Evolutionary conservation across 2,888 invertebrate species (phyloP).

Genomic region (Leptinotarsa peninsularis): DNA sequence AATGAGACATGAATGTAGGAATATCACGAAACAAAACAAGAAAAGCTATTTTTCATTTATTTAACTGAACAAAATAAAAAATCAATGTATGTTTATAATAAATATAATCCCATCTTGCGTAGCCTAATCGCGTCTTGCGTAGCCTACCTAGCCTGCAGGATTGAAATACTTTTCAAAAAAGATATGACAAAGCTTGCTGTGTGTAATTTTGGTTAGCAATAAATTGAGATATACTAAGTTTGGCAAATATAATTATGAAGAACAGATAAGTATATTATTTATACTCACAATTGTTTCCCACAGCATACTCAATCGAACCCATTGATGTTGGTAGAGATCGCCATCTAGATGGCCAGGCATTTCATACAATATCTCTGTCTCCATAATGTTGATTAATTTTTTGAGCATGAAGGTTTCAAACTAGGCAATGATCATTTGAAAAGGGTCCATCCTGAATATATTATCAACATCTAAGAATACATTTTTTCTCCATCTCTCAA

Average conservation of each 20-base stretch:
- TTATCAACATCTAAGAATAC: background rate
- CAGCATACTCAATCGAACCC: constrained; percentile 61
- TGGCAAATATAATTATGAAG: background rate
- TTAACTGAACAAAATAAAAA: too few relatives aligned
- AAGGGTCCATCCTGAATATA: background rate
- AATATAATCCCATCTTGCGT: too few relatives aligned
- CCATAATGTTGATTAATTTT: background rate
- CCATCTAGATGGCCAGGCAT: constrained; percentile 61
- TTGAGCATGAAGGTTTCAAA: background rate
- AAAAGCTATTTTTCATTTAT: too few relatives aligned
- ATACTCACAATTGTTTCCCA: constrained; percentile 57
- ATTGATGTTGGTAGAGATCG: constrained; percentile 59
- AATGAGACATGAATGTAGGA: too few relatives aligned
- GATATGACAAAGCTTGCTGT: too few relatives aligned
- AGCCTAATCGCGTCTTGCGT: too few relatives aligned
- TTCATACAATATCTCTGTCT: constrained; percentile 50
- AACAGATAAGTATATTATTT: background rate
- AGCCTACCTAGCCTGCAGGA: too few relatives aligned
- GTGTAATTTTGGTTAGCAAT: background rate
- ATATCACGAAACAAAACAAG: too few relatives aligned
- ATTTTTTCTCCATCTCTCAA: too few relatives aligned
- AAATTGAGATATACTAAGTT: background rate
- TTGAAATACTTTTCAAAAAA: too few relatives aligned
- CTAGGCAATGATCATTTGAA: background rate
- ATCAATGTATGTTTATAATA: too few relatives aligned